Evolutionary conservation across 30 jellyfish, hydroid and myxozoan species (phyloP), one percentile per base, ranked within the genome.

Genomic region (Aurelia aurita): DNA sequence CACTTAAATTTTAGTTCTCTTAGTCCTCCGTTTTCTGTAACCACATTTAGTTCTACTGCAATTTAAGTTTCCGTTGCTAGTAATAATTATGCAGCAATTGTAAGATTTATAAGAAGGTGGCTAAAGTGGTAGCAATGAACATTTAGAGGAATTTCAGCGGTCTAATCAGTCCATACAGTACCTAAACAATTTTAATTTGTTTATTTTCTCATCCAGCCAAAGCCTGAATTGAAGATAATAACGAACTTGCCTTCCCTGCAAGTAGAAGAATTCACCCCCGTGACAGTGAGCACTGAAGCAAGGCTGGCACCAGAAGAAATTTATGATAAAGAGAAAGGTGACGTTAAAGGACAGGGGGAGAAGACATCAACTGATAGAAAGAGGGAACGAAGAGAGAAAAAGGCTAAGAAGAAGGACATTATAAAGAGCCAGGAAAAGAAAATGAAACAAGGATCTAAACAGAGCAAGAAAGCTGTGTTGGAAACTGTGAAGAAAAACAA

Each of bases 201-300:
- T 55, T 69, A 4, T 69, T 54, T 69, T 70, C 18, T 55, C 58
- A 39, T 79, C 32, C 87, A 95, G 99, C 93, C 98, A 61, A 95
- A 74, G 53, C 97, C 96, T 1, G 99, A 89, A 23, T 35, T 95
- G 76, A 80, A 89, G 65, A 76, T 95, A 32, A 59, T 95, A 14
- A 51, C 99, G 26, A 95, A 95, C 81, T 76, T 89, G 60, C 98
- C 97, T 0, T 89, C 99, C 8, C 57, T 95, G 23, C 97, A 82
- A 44, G 80, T 95, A 74, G 99, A 95, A 69, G 99, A 95, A 64
- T 60, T 61, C 44, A 86, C 97, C 11, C 99, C 99, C 27, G 90
- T 87, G 18, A 85, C 96, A 7, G 88, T 87, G 72, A 89, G 97
- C 63, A 77, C 71, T 16, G 87, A 59, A 27, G 49, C 53, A n/a